Conservation (phyloP, 2,888 invertebrate genomes). For the Chesias legatella region DNA sequence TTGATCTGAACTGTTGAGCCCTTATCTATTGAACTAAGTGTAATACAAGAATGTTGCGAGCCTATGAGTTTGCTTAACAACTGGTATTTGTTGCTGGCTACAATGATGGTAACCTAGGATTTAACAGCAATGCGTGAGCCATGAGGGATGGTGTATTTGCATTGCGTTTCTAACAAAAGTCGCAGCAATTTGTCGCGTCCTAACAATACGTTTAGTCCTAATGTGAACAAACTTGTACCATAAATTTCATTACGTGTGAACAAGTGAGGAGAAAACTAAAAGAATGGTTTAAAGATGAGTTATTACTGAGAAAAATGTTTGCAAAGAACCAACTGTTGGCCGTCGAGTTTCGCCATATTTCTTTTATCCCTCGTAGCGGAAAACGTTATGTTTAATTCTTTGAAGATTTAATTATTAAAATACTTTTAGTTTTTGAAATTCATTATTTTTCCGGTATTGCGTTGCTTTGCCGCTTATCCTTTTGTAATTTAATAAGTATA, state of each 20-base stretch:
- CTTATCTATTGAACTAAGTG: no score
- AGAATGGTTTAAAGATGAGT: constrained; percentile 37
- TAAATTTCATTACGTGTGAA: constrained; percentile 43
- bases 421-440: constrained; percentile 17
- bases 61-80: no score
- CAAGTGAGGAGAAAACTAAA: constrained; percentile 33
- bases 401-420: constrained; percentile 21
- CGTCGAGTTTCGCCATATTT: constrained; percentile 10
- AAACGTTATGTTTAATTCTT: constrained; percentile 17
- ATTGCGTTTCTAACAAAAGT: no score
- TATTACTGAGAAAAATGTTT: constrained; percentile 27
- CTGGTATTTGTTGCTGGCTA: no score
- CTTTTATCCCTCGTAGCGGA: constrained; percentile 9
- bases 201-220: not conserved
- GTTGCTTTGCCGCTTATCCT: constrained; percentile 8
- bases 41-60: no score
- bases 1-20: no score
- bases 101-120: no score
- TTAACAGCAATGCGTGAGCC: no score
- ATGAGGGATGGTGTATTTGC: no score
- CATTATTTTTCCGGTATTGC: constrained; percentile 9
- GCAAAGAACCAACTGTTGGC: constrained; percentile 25
- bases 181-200: not conserved
- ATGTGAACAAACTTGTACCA: constrained; percentile 35
- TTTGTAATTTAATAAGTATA: constrained; percentile 9